phyloP scores from a whole-genome alignment of 2,113 vertebrate species.

The Fregata magnificens region DNA sequence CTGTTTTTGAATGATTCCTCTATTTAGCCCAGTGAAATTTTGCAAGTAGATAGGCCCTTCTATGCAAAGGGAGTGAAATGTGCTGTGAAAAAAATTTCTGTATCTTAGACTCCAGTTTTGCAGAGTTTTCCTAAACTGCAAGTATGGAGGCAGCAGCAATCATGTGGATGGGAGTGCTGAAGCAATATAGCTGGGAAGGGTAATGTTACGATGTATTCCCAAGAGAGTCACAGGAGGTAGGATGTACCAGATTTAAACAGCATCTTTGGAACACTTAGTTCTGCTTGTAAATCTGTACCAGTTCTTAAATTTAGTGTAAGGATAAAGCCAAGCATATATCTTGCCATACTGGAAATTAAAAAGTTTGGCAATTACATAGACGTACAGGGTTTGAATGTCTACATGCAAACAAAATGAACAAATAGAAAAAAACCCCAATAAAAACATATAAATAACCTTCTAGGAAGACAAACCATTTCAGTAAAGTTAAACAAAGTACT shows the following conservation, averaged over 20 bases:
- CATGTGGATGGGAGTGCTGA: background rate
- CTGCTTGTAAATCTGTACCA: background rate
- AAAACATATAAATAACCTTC: background rate
- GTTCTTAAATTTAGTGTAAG: background rate
- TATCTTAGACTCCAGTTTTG: background rate
- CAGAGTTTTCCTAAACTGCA: background rate
- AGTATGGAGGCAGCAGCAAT: background rate
- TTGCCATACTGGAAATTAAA: background rate
- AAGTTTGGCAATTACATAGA: background rate
- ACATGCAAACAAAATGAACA: background rate
- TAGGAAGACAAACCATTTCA: background rate
- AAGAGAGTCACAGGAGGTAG: background rate
- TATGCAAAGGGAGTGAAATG: background rate
- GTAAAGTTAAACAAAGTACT: constrained; percentile 30
- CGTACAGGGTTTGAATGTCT: background rate
- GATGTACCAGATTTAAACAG: background rate
- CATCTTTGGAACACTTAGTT: background rate
- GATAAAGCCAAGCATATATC: background rate
- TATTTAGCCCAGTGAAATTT: background rate
- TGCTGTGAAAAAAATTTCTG: background rate
- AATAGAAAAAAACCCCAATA: background rate
- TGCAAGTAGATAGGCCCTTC: background rate
- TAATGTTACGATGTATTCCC: accelerated
- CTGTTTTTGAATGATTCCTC: background rate
- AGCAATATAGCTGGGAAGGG: background rate